phyloP scores from a whole-genome alignment of 1,140 invertebrate species.

The Thaumetopoea pityocampa region DNA sequence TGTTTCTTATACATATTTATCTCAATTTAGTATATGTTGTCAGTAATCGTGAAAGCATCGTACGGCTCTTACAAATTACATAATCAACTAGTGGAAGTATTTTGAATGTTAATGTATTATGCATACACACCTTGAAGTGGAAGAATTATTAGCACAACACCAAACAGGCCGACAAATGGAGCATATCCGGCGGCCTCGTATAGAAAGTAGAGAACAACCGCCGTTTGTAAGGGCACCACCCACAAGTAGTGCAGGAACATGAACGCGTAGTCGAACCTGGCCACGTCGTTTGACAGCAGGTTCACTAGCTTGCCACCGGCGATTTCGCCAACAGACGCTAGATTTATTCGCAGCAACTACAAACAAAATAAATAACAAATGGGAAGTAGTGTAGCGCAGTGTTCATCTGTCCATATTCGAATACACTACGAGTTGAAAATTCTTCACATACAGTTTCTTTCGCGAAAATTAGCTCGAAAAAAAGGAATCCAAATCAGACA shows the following conservation, averaged over 20 bases:
- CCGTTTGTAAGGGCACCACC: slow-evolving; percentile 83
- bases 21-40: too few relatives aligned
- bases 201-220: slow-evolving; percentile 79
- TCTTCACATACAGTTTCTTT: too few relatives aligned
- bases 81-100: too few relatives aligned
- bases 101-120: neutral
- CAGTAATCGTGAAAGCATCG: too few relatives aligned
- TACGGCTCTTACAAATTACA: too few relatives aligned
- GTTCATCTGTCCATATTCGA: too few relatives aligned
- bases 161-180: slow-evolving; percentile 81
- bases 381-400: too few relatives aligned
- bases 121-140: slow-evolving; percentile 79
- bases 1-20: too few relatives aligned
- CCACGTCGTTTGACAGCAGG: slow-evolving; percentile 88
- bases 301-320: slow-evolving; percentile 90
- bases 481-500: too few relatives aligned
- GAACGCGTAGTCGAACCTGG: slow-evolving; percentile 79
- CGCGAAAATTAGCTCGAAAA: too few relatives aligned
- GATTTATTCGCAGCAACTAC: slow-evolving; percentile 79
- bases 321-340: slow-evolving; percentile 81
- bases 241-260: slow-evolving; percentile 80
- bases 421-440: too few relatives aligned
- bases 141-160: slow-evolving; percentile 77
- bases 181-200: slow-evolving; percentile 82
- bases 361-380: slow-evolving; percentile 15